Conservation (phyloP, 1,140 invertebrate species). For the Stegodyphus dumicola region DNA sequence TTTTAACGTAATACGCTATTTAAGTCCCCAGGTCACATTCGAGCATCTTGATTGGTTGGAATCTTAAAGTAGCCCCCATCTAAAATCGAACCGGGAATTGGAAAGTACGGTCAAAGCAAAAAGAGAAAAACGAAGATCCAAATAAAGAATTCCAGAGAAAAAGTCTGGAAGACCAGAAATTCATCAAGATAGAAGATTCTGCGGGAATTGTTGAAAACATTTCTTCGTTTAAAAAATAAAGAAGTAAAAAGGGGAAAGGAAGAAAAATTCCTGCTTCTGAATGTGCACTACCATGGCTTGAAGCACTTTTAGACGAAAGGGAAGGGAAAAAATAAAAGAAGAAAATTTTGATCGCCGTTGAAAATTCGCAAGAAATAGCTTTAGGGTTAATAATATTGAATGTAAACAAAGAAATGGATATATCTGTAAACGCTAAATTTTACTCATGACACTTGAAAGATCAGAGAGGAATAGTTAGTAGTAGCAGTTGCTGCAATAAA, state of each 20-base stretch:
- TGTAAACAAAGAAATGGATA: conserved; percentile 22
- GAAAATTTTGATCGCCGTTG: no score
- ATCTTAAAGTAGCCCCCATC: conserved; percentile 32
- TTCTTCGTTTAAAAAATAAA: conserved; percentile 14
- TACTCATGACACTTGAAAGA: background rate
- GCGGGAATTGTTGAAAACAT: conserved; percentile 42
- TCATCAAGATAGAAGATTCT: conserved; percentile 45
- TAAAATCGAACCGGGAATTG: conserved; percentile 27
- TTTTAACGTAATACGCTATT: conserved; percentile 50
- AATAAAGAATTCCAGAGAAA: background rate
- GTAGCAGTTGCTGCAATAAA: no score
- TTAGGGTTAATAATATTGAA: background rate
- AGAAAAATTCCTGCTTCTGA: no score
- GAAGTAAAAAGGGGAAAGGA: background rate
- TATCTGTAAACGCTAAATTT: conserved; percentile 2
- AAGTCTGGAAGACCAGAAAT: conserved; percentile 21
- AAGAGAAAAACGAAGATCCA: conserved; percentile 5
- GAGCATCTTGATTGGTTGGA: conserved; percentile 37
- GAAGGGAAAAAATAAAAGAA: no score
- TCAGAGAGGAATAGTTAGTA: no score
- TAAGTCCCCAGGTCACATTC: conserved; percentile 46
- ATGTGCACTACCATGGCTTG: no score
- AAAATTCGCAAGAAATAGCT: conserved; percentile 25
- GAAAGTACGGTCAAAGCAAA: conserved; percentile 11
- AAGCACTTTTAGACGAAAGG: no score